phyloP scores from a whole-genome alignment of 2,113 vertebrate genomes.

The Pedetes capensis region DNA sequence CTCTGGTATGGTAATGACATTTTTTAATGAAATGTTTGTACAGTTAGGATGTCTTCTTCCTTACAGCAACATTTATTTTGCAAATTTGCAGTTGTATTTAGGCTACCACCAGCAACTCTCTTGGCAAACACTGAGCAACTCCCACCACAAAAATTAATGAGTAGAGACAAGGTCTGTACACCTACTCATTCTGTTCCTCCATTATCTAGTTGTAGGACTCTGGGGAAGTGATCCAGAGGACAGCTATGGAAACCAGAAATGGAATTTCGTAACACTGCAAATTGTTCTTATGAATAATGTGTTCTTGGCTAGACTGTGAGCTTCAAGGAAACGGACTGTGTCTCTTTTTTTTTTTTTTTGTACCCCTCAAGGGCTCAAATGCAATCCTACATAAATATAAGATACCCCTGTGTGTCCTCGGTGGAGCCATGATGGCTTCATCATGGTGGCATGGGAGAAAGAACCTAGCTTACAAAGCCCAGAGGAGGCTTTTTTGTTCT shows the following conservation, averaged over 20 bases:
- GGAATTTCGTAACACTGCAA: background rate
- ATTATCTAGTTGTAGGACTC: background rate
- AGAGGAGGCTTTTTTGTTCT: background rate
- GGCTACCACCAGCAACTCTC: constrained; percentile 64
- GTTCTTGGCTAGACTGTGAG: background rate
- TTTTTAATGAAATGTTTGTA: constrained; percentile 47
- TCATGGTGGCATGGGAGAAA: rapidly evolving
- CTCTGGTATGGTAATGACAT: background rate
- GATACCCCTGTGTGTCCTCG: too few relatives aligned
- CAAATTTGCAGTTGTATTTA: constrained; percentile 59
- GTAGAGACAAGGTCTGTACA: constrained; percentile 47
- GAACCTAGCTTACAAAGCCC: rapidly evolving
- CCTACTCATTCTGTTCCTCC: constrained; percentile 32
- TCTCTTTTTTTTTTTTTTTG: rapidly evolving
- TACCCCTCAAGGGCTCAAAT: background rate
- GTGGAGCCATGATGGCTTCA: background rate
- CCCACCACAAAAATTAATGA: constrained; percentile 66
- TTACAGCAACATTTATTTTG: constrained; percentile 51
- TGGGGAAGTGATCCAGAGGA: background rate
- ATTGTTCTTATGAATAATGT: background rate
- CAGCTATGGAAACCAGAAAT: background rate
- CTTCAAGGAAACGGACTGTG: background rate
- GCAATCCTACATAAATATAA: background rate
- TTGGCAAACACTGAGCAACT: constrained; percentile 68
- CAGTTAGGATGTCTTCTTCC: constrained; percentile 28